These are phyloP conservation scores for Echinops telfairi DNA, from an alignment of 2,113 vertebrate species.

Conservation along the genomic window DNA sequence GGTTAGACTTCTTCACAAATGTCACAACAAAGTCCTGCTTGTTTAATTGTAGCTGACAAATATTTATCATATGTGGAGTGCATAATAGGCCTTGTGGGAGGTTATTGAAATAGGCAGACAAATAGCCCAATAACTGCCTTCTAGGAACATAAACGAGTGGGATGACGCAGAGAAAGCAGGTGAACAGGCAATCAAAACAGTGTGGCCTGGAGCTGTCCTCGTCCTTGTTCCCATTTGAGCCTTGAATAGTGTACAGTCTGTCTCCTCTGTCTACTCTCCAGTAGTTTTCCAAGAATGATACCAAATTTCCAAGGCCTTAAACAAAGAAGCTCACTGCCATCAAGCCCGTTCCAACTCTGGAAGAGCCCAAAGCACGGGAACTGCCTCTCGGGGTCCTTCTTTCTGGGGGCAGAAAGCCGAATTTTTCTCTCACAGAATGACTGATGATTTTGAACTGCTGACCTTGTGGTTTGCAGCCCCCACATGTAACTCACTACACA, in stretches of 20 bases:
- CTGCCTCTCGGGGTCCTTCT: no score
- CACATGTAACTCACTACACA: no score
- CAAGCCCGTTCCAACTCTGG: no score
- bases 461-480: no score
- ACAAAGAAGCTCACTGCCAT: no score
- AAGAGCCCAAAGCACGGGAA: no score
- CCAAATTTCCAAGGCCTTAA: neutral
- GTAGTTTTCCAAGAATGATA: neutral
- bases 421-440: no score
- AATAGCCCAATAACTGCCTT: neutral
- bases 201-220: neutral
- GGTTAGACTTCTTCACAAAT: neutral
- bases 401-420: no score
- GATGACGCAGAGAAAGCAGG: neutral
- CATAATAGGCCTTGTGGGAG: neutral
- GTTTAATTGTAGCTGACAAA: slow-evolving; percentile 44
- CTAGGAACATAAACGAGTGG: neutral
- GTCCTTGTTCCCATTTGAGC: neutral
- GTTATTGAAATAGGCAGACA: neutral
- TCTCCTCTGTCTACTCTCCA: neutral
- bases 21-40: neutral
- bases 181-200: neutral
- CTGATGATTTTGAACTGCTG: no score
- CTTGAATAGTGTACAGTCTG: neutral
- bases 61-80: neutral